Evolutionary conservation across 2,888 invertebrate genomes (phyloP).

Genomic region (Idaea biselata): DNA sequence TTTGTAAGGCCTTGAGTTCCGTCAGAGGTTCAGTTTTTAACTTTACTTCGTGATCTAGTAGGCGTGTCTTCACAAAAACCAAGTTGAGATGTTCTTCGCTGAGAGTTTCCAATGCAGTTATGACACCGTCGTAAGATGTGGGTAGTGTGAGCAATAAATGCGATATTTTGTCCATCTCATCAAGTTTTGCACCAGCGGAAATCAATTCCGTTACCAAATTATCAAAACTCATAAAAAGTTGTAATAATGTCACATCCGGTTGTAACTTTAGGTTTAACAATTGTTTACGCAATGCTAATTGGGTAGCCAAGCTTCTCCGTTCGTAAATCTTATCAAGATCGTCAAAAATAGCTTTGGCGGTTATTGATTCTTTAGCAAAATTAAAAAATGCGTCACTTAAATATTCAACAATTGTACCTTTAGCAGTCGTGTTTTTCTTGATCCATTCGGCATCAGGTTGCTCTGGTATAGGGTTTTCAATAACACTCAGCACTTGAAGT

Average conservation of each 20-base stretch:
- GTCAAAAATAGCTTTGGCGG: constrained; percentile 10
- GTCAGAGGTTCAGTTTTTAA: constrained; percentile 8
- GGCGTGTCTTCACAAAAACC: constrained; percentile 15
- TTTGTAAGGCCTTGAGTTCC: constrained; percentile 5
- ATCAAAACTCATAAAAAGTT: constrained; percentile 7
- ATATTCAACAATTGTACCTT: constrained; percentile 12
- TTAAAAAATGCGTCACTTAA: constrained; percentile 12
- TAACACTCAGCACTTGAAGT: constrained; percentile 9
- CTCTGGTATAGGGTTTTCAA: constrained; percentile 5
- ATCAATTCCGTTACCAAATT: constrained; percentile 11
- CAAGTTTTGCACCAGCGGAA: constrained; percentile 12
- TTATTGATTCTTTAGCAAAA: constrained; percentile 11
- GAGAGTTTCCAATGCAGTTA: constrained; percentile 18
- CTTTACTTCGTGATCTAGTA: constrained; percentile 12
- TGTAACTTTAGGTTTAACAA: constrained; percentile 11
- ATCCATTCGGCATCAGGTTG: constrained; percentile 5
- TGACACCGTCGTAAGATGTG: constrained; percentile 16
- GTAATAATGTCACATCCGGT: constrained; percentile 1
- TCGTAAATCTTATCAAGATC: constrained; percentile 14
- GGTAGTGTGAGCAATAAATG: constrained; percentile 17
- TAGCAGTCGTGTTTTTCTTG: constrained; percentile 14
- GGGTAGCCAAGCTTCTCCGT: constrained; percentile 15
- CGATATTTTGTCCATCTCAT: constrained; percentile 13
- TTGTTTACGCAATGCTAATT: constrained; percentile 16
- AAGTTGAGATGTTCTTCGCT: constrained; percentile 11